These are phyloP conservation scores for Campylomormyrus numenius DNA, from an alignment of 2,113 vertebrate species.

Conservation along the genomic window DNA sequence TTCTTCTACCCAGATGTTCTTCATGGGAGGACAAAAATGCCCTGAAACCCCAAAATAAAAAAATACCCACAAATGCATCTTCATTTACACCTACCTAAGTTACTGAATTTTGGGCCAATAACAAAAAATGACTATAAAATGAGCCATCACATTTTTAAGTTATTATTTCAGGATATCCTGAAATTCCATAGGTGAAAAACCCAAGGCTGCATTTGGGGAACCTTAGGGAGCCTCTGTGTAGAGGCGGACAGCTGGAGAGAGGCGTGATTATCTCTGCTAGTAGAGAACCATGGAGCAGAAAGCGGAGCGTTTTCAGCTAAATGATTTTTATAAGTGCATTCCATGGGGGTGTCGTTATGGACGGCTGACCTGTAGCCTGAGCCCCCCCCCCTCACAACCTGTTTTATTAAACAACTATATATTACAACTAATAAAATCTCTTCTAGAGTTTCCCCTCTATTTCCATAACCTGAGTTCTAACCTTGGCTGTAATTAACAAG, in stretches of 20 bases:
- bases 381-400: slow-evolving; percentile 36
- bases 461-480: slow-evolving; percentile 56
- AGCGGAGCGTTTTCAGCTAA: neutral
- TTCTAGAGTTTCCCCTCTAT: slow-evolving; percentile 43
- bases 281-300: neutral
- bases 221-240: neutral
- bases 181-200: neutral
- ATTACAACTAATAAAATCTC: slow-evolving; percentile 46
- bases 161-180: neutral
- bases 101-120: neutral
- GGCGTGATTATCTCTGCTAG: neutral
- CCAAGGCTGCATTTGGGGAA: neutral
- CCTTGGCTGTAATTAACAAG: slow-evolving; percentile 54
- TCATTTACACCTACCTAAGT: slow-evolving; percentile 6
- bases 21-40: slow-evolving; percentile 38
- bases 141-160: neutral
- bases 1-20: slow-evolving; percentile 50
- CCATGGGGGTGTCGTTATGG: neutral
- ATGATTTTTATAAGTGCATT: slow-evolving; percentile 15
- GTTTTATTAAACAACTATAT: slow-evolving; percentile 46
- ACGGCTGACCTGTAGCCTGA: slow-evolving; percentile 37
- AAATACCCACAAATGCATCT: slow-evolving; percentile 53
- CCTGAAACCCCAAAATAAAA: slow-evolving; percentile 32
- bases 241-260: neutral
- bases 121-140: neutral